phyloP scores from a whole-genome alignment of 2,888 invertebrate species.

The Andrena bucephala region DNA sequence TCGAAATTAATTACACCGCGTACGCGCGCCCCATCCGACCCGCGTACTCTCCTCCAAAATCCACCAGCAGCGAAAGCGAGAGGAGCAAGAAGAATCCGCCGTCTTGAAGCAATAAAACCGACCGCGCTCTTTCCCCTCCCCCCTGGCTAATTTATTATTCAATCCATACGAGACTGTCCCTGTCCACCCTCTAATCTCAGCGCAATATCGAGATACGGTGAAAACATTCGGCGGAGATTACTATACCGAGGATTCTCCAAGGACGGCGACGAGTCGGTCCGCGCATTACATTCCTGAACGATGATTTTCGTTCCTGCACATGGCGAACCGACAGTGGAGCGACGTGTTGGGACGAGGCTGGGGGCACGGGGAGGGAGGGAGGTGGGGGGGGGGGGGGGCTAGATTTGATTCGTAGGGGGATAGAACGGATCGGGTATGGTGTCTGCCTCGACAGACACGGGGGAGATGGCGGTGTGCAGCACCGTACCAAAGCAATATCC shows the following conservation, averaged over 20 bases:
- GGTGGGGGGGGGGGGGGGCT: conserved; percentile 8
- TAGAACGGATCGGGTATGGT: conserved; percentile 72
- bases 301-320: conserved; percentile 60
- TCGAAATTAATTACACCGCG: conserved; percentile 42
- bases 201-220: conserved; percentile 4
- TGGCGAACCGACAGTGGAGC: conserved; percentile 30
- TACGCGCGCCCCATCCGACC: neutral
- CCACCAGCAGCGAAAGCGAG: neutral
- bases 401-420: conserved; percentile 70
- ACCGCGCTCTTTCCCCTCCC: neutral
- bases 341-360: neutral
- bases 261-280: conserved; percentile 21
- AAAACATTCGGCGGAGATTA: conserved; percentile 40
- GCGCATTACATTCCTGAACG: conserved; percentile 54
- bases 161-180: conserved; percentile 17
- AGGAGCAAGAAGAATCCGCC: conserved; percentile 4
- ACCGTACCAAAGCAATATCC: conserved; percentile 79
- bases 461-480: conserved; percentile 81
- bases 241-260: neutral
- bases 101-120: conserved; percentile 35
- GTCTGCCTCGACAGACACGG: conserved; percentile 68
- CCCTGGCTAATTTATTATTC: conserved; percentile 46
- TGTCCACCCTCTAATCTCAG: neutral
- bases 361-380: neutral
- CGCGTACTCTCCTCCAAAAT: neutral